Base-by-base conservation (phyloP, 2,797 vertebrate species). In the Malacoraja senta region DNA sequence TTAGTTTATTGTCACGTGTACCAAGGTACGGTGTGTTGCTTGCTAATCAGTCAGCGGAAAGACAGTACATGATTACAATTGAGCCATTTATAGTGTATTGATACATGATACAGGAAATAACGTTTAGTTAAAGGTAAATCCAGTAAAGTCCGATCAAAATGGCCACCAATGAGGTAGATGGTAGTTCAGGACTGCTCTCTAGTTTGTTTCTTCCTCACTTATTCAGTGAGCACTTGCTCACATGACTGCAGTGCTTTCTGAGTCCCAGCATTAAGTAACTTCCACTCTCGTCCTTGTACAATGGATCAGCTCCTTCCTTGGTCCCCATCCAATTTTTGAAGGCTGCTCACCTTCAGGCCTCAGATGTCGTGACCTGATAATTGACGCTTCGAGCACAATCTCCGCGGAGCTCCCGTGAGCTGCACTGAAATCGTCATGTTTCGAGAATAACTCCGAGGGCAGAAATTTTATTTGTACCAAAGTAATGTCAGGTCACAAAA, bases 321-420 rank as follows among this genome's bases (percentile, higher is more conserved):
- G 58, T 86, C 58, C 61, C 83, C 12, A 9, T 65, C 83, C 83
- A 63, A 86, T 86, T 86, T n/a, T 65, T 86, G 83, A 86, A 86
- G 58, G 3, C 61, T 32, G 13, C 58, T 84, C 81, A 84, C 53
- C 81, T 84, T 61, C 81, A 84, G 81, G 81, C 81, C 53, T 84
- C 53, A 61, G 44, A 61, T 13, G 81, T 26, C 32, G 7, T 26
- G 83, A 86, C 83, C 83, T 65, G 61, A 86, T 32, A 86, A 86
- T 86, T 86, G 83, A 86, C 61, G 63, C 83, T 63, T 86, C n/a
- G 44, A 61, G 53, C 53, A 4, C 53, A 84, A 29, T 53, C 81
- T 61, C 81, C 26, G 9, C 29, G 53, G 81, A 61, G 81, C 83
- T 32, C 29, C 15, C 0, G 15, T 29, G 61, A 65, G 58, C 58